Conservation (phyloP, 2,797 vertebrate species). For the Mus caroli region DNA sequence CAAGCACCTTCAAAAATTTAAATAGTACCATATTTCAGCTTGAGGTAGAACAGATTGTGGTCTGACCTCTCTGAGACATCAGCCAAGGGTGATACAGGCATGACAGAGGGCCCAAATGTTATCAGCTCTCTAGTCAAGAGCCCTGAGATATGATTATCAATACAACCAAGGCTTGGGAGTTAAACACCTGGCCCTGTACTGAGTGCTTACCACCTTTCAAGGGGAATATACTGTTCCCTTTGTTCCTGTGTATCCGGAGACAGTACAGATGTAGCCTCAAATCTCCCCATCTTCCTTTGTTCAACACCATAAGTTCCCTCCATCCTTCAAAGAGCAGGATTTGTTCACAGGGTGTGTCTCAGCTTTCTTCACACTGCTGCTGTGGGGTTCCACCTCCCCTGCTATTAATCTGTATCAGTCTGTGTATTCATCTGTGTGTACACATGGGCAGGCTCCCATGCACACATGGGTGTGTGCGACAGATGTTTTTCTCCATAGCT, state of each 20-base stretch:
- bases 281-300: background rate
- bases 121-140: constrained; percentile 39
- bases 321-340: background rate
- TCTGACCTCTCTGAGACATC: background rate
- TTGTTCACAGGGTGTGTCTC: background rate
- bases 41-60: background rate
- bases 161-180: background rate
- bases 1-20: background rate
- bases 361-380: background rate
- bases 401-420: background rate
- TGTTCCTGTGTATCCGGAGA: too few species aligned
- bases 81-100: background rate
- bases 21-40: background rate
- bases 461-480: too few species aligned
- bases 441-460: background rate
- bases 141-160: constrained; percentile 35
- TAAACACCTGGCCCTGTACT: background rate
- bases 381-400: background rate
- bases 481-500: too few species aligned
- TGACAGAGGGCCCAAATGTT: constrained; percentile 11
- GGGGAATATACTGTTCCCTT: background rate
- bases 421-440: background rate
- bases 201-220: background rate
- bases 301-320: background rate
- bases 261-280: background rate